A percentile compares a stretch with the other conserved stretches of the same genome.
Conservation (phyloP, 2,113 vertebrate species). For the Eulemur rufifrons region DNA sequence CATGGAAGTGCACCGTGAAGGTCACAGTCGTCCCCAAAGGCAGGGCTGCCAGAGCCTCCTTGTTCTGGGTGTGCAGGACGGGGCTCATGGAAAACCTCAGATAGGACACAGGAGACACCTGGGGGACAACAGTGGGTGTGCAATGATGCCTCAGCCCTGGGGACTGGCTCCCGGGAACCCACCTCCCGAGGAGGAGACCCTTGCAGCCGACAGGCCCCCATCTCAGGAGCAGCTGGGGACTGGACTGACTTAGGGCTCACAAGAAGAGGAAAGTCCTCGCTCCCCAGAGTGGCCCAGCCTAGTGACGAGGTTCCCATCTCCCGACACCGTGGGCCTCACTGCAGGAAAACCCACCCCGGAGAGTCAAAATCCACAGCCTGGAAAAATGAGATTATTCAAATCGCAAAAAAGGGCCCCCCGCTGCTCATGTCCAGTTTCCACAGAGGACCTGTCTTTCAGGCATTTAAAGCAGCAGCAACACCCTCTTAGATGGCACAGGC, state of each 20-base stretch:
- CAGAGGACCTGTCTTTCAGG: neutral
- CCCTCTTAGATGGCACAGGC: accelerated
- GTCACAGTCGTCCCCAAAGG: slow-evolving; percentile 91
- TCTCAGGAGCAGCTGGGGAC: neutral
- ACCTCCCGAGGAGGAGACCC: accelerated
- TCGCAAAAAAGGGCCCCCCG: neutral
- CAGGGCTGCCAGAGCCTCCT: slow-evolving; percentile 85
- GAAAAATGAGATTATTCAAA: neutral
- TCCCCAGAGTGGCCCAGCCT: neutral
- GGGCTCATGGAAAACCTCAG: slow-evolving; percentile 91
- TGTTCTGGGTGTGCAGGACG: slow-evolving; percentile 82
- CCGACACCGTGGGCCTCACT: neutral
- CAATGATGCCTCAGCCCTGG: accelerated
- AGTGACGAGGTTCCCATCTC: neutral
- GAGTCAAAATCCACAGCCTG: neutral
- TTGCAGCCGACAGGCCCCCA: neutral
- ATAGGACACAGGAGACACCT: slow-evolving; percentile 96
- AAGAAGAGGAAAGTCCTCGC: neutral
- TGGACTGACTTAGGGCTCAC: neutral
- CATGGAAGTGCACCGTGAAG: slow-evolving; percentile 92
- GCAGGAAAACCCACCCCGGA: neutral
- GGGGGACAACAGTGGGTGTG: neutral
- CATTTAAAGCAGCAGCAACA: neutral
- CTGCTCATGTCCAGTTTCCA: neutral
- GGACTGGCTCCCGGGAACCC: accelerated